phyloP scores from a whole-genome alignment of 2,113 vertebrate genomes.

The Takifugu flavidus region DNA sequence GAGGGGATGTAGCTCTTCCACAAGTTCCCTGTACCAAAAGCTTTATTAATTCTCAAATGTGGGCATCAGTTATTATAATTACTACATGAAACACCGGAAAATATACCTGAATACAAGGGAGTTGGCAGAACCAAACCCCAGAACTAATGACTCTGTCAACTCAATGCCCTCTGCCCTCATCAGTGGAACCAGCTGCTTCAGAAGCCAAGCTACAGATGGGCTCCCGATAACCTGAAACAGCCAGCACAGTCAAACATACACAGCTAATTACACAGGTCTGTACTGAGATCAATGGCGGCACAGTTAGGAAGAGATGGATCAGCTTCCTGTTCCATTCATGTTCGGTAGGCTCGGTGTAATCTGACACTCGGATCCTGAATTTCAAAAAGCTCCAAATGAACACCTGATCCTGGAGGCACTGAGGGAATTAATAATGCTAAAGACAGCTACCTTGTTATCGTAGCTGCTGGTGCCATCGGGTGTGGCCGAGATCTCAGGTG shows the following conservation, averaged over 20 bases:
- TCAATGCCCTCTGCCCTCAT: constrained; percentile 98
- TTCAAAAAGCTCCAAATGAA: constrained; percentile 46
- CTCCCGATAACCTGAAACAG: constrained; percentile 86
- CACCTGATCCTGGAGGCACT: constrained; percentile 49
- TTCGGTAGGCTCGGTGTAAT: constrained; percentile 38
- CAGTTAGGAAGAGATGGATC: constrained; percentile 13
- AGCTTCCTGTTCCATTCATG: constrained; percentile 28
- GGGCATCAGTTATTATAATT: too few relatives aligned
- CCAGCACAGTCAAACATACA: constrained; percentile 29
- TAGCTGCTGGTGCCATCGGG: constrained; percentile 87
- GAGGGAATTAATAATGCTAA: constrained; percentile 36
- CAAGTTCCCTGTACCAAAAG: constrained; percentile 80
- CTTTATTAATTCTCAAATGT: too few relatives aligned
- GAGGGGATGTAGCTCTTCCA: constrained; percentile 94
- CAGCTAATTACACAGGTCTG: constrained; percentile 23
- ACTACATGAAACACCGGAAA: too few relatives aligned
- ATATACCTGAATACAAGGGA: constrained; percentile 93
- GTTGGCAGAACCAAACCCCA: constrained; percentile 96
- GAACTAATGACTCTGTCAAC: constrained; percentile 93
- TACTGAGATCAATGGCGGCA: neutral
- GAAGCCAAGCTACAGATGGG: constrained; percentile 90
- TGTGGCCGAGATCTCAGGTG: constrained; percentile 89
- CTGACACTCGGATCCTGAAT: constrained; percentile 32
- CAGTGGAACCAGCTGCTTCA: constrained; percentile 95
- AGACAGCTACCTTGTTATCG: constrained; percentile 92